These are phyloP conservation scores for Eurytoma adleriae DNA, from an alignment of 2,888 invertebrate species.

Conservation along the genomic window DNA sequence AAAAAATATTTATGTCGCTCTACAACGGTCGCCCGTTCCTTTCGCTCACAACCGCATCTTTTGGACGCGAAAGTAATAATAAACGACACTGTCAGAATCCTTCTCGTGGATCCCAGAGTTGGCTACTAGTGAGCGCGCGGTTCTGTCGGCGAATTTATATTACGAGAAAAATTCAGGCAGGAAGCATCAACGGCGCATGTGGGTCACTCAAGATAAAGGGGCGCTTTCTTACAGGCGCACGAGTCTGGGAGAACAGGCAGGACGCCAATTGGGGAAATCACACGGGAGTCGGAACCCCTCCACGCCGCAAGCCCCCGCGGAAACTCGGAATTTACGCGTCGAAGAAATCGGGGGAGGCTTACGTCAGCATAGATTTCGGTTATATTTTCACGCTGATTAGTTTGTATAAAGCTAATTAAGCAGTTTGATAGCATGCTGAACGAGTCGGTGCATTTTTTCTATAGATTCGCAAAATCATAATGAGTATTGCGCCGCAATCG, in stretches of 20 bases:
- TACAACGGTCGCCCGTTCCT: not conserved
- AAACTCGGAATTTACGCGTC: not conserved
- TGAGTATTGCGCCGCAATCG: too few species aligned
- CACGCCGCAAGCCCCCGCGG: not conserved
- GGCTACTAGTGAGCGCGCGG: not conserved
- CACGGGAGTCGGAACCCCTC: not conserved
- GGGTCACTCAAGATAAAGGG: conserved; percentile 63
- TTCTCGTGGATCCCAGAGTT: not conserved
- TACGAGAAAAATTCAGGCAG: conserved; percentile 56
- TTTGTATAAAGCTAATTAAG: too few species aligned
- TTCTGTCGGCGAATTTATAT: conserved; percentile 28
- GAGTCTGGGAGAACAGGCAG: not conserved
- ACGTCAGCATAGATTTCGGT: too few species aligned
- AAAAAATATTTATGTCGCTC: too few species aligned
- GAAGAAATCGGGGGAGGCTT: not conserved
- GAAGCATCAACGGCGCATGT: conserved; percentile 65
- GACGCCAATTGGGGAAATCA: not conserved
- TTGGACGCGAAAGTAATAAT: not conserved
- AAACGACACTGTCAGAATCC: not conserved
- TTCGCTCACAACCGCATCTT: not conserved
- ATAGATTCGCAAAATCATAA: too few species aligned
- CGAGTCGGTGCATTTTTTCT: too few species aligned
- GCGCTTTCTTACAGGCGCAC: not conserved
- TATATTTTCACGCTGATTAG: too few species aligned
- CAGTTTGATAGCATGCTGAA: too few species aligned